Conservation (phyloP, 2,113 vertebrate genomes). For the Dascyllus trimaculatus region DNA sequence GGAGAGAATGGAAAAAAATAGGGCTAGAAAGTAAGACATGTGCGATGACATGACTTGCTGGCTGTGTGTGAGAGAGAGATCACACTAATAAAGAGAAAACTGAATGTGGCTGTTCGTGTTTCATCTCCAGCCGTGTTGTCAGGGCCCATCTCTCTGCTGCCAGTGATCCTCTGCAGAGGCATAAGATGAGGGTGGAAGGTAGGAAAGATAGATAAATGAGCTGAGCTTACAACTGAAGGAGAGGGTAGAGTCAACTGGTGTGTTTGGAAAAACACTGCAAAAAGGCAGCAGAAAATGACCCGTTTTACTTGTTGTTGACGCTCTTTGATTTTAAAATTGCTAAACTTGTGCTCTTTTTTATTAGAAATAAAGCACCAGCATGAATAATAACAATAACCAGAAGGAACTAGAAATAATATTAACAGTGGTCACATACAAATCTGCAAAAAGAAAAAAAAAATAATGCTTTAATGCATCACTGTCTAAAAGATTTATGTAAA, state of each 20-base stretch:
- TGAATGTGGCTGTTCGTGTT: slow-evolving; percentile 44
- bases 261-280: slow-evolving; percentile 1
- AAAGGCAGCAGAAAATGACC: too few relatives aligned
- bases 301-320: too few relatives aligned
- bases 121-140: slow-evolving; percentile 48
- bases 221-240: neutral
- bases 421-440: too few relatives aligned
- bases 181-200: slow-evolving; percentile 1
- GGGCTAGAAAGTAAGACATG: neutral
- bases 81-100: slow-evolving; percentile 11
- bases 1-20: slow-evolving; percentile 1
- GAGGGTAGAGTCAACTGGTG: slow-evolving; percentile 7
- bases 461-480: too few relatives aligned
- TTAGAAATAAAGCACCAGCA: too few relatives aligned
- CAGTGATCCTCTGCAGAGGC: slow-evolving; percentile 40
- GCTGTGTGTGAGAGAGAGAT: slow-evolving; percentile 8
- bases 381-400: too few relatives aligned
- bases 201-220: slow-evolving; percentile 24
- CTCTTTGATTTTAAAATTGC: too few relatives aligned
- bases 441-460: too few relatives aligned
- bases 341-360: too few relatives aligned
- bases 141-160: slow-evolving; percentile 19
- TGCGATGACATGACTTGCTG: neutral
- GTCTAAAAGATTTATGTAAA: too few relatives aligned
- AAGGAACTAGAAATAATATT: too few relatives aligned